A percentile compares a stretch with the other conserved stretches of the same genome.
phyloP scores from a whole-genome alignment of 2,113 vertebrate species.

The Sorex fumeus region DNA sequence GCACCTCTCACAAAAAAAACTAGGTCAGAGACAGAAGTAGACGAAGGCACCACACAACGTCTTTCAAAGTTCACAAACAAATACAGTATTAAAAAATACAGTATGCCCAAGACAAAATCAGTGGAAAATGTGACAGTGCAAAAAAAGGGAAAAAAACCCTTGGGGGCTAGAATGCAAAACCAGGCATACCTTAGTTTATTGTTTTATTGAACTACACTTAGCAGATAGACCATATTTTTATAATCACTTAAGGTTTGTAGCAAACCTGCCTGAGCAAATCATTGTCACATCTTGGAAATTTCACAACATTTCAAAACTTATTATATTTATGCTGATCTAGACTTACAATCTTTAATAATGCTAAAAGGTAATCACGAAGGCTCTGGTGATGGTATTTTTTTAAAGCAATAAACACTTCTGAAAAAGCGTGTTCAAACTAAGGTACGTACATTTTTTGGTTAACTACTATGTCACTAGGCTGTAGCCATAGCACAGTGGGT shows the following conservation, averaged over 20 bases:
- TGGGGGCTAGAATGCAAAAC: constrained; percentile 1
- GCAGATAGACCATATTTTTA: neutral
- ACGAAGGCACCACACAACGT: neutral
- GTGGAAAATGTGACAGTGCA: neutral
- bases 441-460: no score
- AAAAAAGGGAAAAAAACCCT: neutral
- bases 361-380: no score
- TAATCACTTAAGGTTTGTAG: neutral
- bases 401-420: no score
- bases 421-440: no score
- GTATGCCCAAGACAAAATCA: neutral
- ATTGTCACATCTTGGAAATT: neutral
- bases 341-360: no score
- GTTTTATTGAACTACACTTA: neutral
- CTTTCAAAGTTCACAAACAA: constrained; percentile 30
- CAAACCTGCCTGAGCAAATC: neutral
- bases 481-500: no score
- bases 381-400: no score
- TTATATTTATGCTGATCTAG: no score
- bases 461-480: no score
- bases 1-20: neutral
- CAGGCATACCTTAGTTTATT: neutral
- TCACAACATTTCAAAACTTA: no score
- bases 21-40: neutral
- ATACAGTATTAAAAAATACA: neutral